Percentiles rank a stretch among this genome's conserved stretches.
phyloP scores from a whole-genome alignment of 1,140 invertebrate genomes.

The Mactra quadrangularis region DNA sequence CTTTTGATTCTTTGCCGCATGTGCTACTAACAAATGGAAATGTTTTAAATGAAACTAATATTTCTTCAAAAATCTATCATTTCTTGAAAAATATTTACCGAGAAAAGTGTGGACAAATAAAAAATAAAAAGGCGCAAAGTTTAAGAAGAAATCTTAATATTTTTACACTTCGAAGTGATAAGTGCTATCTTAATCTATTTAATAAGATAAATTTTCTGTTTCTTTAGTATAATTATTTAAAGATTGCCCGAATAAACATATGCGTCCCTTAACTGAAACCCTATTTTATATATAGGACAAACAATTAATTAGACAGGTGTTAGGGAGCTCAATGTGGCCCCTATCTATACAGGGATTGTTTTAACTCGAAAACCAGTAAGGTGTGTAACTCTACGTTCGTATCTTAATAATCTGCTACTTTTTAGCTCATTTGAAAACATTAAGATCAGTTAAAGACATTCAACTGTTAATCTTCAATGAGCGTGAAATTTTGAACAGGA shows the following conservation, averaged over 20 bases:
- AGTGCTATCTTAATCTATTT: too few species aligned
- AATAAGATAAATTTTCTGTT: too few species aligned
- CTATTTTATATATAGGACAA: conserved; percentile 18
- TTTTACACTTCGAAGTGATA: too few species aligned
- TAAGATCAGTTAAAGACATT: conserved; percentile 41
- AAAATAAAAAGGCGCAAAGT: too few species aligned
- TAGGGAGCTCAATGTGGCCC: conserved; percentile 2
- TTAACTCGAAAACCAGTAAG: conserved; percentile 17
- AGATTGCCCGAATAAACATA: neutral
- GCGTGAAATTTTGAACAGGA: conserved; percentile 41
- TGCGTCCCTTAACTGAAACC: conserved; percentile 35
- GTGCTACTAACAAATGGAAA: too few species aligned
- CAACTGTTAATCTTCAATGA: conserved; percentile 31
- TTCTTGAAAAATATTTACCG: too few species aligned
- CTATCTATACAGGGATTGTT: conserved; percentile 32
- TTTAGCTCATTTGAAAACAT: conserved; percentile 46
- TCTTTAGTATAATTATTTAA: too few species aligned
- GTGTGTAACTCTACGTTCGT: conserved; percentile 24
- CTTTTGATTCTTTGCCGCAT: too few species aligned
- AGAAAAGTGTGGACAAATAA: too few species aligned
- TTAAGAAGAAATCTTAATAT: too few species aligned
- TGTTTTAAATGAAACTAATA: too few species aligned
- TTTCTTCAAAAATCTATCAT: too few species aligned
- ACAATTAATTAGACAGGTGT: conserved; percentile 45
- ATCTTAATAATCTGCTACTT: conserved; percentile 36